A percentile compares a stretch with the other conserved stretches of the same genome.
These are phyloP conservation scores for Rhincodon typus DNA, from an alignment of 2,797 vertebrate species.

Conservation along the genomic window DNA sequence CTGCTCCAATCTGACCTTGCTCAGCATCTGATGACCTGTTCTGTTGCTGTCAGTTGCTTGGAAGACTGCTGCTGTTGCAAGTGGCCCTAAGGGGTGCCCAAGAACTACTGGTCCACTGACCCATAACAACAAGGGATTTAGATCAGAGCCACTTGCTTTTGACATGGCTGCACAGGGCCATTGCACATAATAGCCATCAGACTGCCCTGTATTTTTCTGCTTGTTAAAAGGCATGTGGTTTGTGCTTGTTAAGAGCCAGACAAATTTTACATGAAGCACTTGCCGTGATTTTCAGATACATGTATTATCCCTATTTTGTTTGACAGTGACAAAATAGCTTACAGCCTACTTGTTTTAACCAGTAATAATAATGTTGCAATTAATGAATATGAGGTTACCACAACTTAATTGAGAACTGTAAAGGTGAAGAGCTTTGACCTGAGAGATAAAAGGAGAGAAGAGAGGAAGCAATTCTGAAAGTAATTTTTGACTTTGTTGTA, in stretches of 20 bases:
- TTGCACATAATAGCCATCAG: slow-evolving; percentile 59
- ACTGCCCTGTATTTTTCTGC: slow-evolving; percentile 44
- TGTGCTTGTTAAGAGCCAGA: slow-evolving; percentile 43
- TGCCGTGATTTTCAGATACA: slow-evolving; percentile 46
- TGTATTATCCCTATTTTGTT: slow-evolving; percentile 43
- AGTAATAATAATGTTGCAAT: slow-evolving; percentile 20
- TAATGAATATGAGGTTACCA: slow-evolving; percentile 20
- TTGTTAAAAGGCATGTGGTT: slow-evolving; percentile 50
- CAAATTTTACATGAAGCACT: slow-evolving; percentile 48
- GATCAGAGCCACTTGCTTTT: slow-evolving; percentile 74
- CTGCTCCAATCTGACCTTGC: slow-evolving; percentile 74
- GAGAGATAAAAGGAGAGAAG: neutral
- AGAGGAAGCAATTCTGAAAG: neutral
- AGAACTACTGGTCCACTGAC: slow-evolving; percentile 77
- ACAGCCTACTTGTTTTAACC: slow-evolving; percentile 22
- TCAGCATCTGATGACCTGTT: slow-evolving; percentile 77
- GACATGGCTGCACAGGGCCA: slow-evolving; percentile 60
- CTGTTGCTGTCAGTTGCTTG: slow-evolving; percentile 58
- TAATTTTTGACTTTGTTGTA: neutral
- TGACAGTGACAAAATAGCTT: neutral
- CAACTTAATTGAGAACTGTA: slow-evolving; percentile 11
- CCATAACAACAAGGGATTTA: slow-evolving; percentile 81
- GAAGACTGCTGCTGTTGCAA: slow-evolving; percentile 63
- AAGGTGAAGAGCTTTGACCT: slow-evolving; percentile 2
- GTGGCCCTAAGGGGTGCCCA: slow-evolving; percentile 63